Evolutionary conservation across 2,888 invertebrate genomes (phyloP).

Genomic region (Dermolepida albohirtum): DNA sequence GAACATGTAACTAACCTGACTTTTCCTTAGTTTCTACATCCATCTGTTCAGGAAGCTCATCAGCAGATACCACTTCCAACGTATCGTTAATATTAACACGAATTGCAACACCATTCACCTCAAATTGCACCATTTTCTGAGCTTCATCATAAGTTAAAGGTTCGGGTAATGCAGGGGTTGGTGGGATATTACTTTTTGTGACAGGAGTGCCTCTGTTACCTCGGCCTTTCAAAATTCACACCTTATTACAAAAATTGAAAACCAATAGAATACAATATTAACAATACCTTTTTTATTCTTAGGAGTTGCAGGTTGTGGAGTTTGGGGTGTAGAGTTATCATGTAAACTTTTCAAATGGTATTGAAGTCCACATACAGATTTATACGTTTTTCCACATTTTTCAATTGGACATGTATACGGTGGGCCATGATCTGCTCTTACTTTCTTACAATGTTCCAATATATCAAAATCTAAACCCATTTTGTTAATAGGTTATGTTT

Average conservation of each 20-base stretch:
- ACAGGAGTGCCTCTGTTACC: conserved; percentile 30
- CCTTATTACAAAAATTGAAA: neutral
- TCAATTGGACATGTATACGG: conserved; percentile 89
- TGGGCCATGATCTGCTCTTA: conserved; percentile 82
- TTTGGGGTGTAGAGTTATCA: conserved; percentile 77
- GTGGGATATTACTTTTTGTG: conserved; percentile 42
- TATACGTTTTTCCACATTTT: conserved; percentile 87
- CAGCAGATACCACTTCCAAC: conserved; percentile 76
- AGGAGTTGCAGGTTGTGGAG: conserved; percentile 71
- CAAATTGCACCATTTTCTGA: conserved; percentile 87
- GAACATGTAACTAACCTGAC: conserved; percentile 13
- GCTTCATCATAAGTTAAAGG: conserved; percentile 86
- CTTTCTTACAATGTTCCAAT: conserved; percentile 85
- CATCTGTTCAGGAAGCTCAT: conserved; percentile 70
- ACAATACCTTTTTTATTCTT: conserved; percentile 71
- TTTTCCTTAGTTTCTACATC: conserved; percentile 64
- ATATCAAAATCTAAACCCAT: conserved; percentile 90
- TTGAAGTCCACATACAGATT: conserved; percentile 87
- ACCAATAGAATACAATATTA: no score
- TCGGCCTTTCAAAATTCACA: conserved; percentile 9
- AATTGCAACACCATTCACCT: conserved; percentile 76
- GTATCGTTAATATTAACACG: conserved; percentile 71
- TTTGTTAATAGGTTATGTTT: conserved; percentile 52
- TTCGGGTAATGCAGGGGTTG: conserved; percentile 72
- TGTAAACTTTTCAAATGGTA: conserved; percentile 89